Conservation (phyloP, 2,888 invertebrate species). For the Drosophila sordidula region DNA sequence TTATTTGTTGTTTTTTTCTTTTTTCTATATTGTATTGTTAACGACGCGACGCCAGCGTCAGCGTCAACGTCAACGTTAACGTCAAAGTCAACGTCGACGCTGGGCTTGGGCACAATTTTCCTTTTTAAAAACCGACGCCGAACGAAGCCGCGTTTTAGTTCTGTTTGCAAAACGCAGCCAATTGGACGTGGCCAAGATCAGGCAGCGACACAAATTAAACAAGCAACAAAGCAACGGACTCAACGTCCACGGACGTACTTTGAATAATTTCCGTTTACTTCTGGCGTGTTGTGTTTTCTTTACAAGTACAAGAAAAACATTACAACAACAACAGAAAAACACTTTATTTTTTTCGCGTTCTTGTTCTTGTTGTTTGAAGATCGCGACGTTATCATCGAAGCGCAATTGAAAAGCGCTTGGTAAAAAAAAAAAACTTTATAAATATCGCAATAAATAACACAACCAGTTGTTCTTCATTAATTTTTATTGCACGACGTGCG, state of each 20-base stretch:
- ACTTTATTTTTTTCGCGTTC: not conserved
- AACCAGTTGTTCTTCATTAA: conserved; percentile 1
- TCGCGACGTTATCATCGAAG: conserved; percentile 39
- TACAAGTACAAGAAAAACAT: conserved; percentile 4
- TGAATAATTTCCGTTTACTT: conserved; percentile 22
- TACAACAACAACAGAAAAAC: not conserved
- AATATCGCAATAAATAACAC: conserved; percentile 4
- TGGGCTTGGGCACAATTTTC: conserved; percentile 65
- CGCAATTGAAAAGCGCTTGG: conserved; percentile 20
- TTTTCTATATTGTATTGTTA: conserved; percentile 24
- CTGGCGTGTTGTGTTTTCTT: conserved; percentile 13
- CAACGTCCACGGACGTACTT: conserved; percentile 6
- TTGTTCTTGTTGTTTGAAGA: conserved; percentile 6
- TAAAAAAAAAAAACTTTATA: conserved; percentile 9
- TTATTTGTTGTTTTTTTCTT: conserved; percentile 4
- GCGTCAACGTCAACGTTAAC: conserved; percentile 25
- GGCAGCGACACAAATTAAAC: conserved; percentile 1
- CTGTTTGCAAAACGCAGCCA: conserved; percentile 81
- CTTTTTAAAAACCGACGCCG: conserved; percentile 66
- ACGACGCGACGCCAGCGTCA: not conserved
- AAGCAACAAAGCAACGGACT: conserved; percentile 3
- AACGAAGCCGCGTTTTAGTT: conserved; percentile 78
- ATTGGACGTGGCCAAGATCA: conserved; percentile 68
- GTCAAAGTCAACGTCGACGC: conserved; percentile 39
- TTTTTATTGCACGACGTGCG: conserved; percentile 11